Evolutionary conservation across 2,113 vertebrate genomes (phyloP).

Genomic region (Columbina picui): DNA sequence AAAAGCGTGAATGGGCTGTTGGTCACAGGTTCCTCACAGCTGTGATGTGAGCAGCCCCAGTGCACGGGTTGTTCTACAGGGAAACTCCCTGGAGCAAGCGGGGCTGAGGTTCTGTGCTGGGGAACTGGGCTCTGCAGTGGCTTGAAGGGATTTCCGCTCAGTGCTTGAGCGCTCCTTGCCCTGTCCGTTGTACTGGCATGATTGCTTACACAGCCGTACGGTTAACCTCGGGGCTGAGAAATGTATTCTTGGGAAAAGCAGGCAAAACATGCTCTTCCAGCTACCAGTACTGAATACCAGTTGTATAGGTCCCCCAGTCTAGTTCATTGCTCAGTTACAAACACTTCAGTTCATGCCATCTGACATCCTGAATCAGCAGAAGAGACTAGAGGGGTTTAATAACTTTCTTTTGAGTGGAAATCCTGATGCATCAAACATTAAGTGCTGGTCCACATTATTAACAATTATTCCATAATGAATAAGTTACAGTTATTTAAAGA

Average conservation of each 20-base stretch:
- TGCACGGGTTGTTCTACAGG: neutral
- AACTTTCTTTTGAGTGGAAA: neutral
- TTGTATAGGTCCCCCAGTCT: neutral
- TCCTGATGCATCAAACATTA: neutral
- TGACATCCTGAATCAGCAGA: neutral
- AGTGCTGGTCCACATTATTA: neutral
- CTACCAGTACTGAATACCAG: neutral
- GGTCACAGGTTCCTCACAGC: fast-evolving
- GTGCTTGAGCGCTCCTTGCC: neutral
- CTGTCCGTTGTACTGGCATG: fast-evolving
- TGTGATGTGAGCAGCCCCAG: neutral
- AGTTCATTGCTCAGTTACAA: neutral
- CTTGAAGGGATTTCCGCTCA: neutral
- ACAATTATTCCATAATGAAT: neutral
- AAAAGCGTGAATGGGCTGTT: neutral
- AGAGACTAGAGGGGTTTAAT: neutral
- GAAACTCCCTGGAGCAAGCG: neutral
- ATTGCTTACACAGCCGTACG: neutral
- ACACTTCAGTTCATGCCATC: neutral
- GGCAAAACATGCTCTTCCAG: neutral
- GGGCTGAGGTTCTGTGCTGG: fast-evolving
- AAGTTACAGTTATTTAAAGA: neutral
- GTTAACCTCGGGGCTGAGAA: neutral
- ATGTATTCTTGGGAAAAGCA: neutral
- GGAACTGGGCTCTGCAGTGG: neutral